Conservation (phyloP, 2,888 invertebrate genomes). For the Drosophila mettleri region DNA sequence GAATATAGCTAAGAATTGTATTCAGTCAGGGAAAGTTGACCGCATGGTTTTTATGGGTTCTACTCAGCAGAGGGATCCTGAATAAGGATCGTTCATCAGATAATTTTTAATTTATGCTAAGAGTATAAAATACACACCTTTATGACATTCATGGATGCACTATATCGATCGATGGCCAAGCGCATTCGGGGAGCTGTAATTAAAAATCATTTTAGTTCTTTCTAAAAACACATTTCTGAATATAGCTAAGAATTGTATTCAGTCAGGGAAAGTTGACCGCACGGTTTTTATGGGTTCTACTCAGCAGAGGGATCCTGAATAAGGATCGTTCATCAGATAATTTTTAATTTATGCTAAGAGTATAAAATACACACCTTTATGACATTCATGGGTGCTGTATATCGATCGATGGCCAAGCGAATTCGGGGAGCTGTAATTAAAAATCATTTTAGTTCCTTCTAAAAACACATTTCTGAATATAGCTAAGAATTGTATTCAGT, state of each 20-base stretch:
- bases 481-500: background rate
- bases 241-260: background rate
- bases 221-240: no score
- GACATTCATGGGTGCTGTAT: no score
- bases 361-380: slow-evolving; percentile 24
- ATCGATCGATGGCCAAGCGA: no score
- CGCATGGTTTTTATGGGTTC: slow-evolving; percentile 72
- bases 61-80: slow-evolving; percentile 77
- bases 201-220: no score
- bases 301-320: slow-evolving; percentile 76
- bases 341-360: background rate
- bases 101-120: background rate
- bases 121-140: slow-evolving; percentile 19
- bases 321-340: slow-evolving; percentile 61
- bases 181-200: no score
- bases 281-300: slow-evolving; percentile 72
- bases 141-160: no score
- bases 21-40: slow-evolving; percentile 57
- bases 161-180: no score
- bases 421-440: no score
- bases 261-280: slow-evolving; percentile 63
- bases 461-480: no score
- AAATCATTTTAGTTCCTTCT: no score
- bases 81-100: slow-evolving; percentile 65
- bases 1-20: background rate